Evolutionary conservation across 1,140 invertebrate species (phyloP).

Genomic region (Nylanderia fulva): DNA sequence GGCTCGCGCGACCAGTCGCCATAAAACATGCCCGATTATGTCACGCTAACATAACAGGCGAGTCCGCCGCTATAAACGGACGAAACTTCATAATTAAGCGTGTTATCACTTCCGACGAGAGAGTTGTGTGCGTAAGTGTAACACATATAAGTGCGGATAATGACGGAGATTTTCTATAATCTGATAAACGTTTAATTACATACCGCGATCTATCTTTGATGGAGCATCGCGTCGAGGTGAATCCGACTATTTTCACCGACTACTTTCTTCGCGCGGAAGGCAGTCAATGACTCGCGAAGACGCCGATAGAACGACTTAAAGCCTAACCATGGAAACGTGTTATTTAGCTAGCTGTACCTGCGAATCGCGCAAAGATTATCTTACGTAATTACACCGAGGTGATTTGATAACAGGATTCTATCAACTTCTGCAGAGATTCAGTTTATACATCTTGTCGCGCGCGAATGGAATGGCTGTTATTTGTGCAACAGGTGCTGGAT

Average conservation of each 20-base stretch:
- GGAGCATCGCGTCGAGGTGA: background rate
- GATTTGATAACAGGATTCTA: conserved; percentile 47
- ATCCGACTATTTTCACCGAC: background rate
- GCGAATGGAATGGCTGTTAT: conserved; percentile 17
- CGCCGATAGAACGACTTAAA: conserved; percentile 12
- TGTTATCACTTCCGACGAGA: conserved; percentile 63
- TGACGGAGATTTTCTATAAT: conserved; percentile 70
- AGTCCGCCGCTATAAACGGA: conserved; percentile 68
- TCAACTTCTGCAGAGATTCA: conserved; percentile 30
- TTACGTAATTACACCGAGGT: conserved; percentile 34
- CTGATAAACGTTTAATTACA: conserved; percentile 77
- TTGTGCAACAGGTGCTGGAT: conserved; percentile 49
- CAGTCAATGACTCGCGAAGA: conserved; percentile 8
- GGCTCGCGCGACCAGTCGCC: conserved; percentile 63
- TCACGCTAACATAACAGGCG: conserved; percentile 66
- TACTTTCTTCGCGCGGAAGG: background rate
- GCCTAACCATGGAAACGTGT: conserved; percentile 17
- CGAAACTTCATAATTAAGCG: conserved; percentile 75
- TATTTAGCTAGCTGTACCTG: conserved; percentile 13
- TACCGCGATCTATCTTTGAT: background rate
- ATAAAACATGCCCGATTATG: conserved; percentile 72
- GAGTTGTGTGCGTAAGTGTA: conserved; percentile 4
- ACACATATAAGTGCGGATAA: conserved; percentile 62
- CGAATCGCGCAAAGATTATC: conserved; percentile 34
- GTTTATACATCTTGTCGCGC: conserved; percentile 39